Percentiles rank a stretch among this genome's conserved stretches.
Conservation (phyloP, 2,797 vertebrate genomes). For the Melanotaenia boesemani region DNA sequence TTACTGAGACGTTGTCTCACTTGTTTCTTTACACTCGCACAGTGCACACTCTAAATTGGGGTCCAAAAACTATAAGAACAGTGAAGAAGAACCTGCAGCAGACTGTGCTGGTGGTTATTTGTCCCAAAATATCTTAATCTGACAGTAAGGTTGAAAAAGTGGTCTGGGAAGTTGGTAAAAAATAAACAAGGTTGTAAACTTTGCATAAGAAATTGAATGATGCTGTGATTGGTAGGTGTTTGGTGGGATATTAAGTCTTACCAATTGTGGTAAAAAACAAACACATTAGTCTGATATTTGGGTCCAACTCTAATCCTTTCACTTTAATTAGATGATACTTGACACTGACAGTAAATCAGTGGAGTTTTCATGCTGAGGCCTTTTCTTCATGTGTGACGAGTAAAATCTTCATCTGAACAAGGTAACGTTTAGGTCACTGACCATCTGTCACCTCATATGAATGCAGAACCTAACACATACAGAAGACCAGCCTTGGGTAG, state of each 20-base stretch:
- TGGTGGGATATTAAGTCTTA: no score
- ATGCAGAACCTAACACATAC: slow-evolving; percentile 22
- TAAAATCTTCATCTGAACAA: slow-evolving; percentile 55
- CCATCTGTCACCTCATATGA: slow-evolving; percentile 68
- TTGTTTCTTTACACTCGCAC: no score
- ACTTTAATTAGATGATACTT: background rate
- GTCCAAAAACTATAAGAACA: no score
- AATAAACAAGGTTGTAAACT: background rate
- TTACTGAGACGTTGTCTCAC: no score
- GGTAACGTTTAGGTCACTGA: slow-evolving; percentile 62
- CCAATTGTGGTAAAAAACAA: background rate
- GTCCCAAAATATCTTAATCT: slow-evolving; percentile 4
- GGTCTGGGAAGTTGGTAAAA: background rate
- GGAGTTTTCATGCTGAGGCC: slow-evolving; percentile 1
- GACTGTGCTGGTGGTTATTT: background rate
- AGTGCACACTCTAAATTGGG: background rate
- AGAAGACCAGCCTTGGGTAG: slow-evolving; percentile 20
- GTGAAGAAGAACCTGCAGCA: background rate
- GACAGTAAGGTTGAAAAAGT: background rate
- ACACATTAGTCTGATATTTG: background rate
- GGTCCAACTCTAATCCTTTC: background rate
- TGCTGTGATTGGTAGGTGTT: background rate
- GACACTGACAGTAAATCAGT: background rate
- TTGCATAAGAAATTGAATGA: background rate
- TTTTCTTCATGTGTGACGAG: slow-evolving; percentile 18